Percentiles rank a stretch among this genome's conserved stretches.
phyloP scores from a whole-genome alignment of 2,113 vertebrate genomes.

The Pitta sordida region DNA sequence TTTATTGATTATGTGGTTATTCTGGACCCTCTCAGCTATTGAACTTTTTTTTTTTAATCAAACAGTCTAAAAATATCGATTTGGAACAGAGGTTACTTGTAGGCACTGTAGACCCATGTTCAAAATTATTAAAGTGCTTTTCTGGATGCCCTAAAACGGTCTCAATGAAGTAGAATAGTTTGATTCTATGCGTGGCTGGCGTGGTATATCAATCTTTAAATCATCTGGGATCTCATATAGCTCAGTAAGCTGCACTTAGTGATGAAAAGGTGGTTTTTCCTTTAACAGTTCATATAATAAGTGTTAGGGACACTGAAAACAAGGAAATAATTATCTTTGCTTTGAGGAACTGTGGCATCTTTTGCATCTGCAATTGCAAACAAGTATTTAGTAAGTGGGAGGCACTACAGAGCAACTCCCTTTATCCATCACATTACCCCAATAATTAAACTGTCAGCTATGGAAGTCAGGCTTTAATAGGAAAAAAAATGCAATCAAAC shows the following conservation, averaged over 20 bases:
- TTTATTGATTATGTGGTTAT: neutral
- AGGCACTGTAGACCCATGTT: neutral
- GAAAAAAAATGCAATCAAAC: conserved; percentile 62
- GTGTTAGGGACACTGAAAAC: neutral
- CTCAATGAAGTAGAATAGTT: neutral
- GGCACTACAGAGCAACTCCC: conserved; percentile 65
- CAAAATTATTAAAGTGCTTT: neutral
- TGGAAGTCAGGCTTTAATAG: conserved; percentile 69
- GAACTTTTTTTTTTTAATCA: neutral
- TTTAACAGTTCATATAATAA: neutral
- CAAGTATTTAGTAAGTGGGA: conserved; percentile 79
- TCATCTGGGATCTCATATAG: neutral
- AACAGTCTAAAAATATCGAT: neutral
- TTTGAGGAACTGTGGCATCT: conserved; percentile 34
- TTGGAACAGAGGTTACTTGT: neutral
- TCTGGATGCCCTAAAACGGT: neutral
- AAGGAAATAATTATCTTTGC: conserved; percentile 29
- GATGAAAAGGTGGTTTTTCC: neutral
- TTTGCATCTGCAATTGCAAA: conserved; percentile 78
- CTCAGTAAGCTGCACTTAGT: neutral
- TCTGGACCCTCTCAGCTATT: neutral
- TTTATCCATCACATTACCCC: conserved; percentile 79
- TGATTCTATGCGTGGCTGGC: neutral
- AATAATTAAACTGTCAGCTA: conserved; percentile 85
- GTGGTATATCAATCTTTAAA: neutral